phyloP scores from a whole-genome alignment of 2,888 invertebrate genomes.

The Acleris emargana region DNA sequence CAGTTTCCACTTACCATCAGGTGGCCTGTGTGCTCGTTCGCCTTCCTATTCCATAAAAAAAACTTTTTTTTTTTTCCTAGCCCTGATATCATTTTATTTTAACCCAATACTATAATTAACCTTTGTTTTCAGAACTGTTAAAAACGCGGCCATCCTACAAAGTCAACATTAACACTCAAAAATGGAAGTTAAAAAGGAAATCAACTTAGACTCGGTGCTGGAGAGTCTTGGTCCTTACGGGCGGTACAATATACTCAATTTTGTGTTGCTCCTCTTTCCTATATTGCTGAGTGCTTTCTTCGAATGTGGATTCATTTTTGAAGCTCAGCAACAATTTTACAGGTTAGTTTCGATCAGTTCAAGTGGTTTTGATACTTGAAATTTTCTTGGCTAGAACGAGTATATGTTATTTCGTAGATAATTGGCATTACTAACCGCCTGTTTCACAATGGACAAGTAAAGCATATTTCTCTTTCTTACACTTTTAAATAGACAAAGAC shows the following conservation, averaged over 20 bases:
- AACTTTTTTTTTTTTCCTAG: no score
- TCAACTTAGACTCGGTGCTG: conserved; percentile 75
- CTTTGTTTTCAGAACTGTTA: no score
- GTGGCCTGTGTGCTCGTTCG: no score
- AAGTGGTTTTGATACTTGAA: conserved; percentile 12
- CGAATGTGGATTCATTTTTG: conserved; percentile 77
- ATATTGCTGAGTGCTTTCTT: conserved; percentile 73
- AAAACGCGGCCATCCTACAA: no score
- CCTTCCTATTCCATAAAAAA: no score
- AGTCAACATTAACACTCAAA: background rate
- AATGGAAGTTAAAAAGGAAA: conserved; percentile 68
- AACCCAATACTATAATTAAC: no score
- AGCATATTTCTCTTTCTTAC: no score
- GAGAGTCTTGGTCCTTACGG: conserved; percentile 77
- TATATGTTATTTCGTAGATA: background rate
- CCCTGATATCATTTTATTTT: no score
- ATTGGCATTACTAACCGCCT: no score
- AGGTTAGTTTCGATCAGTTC: conserved; percentile 54
- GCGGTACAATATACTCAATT: conserved; percentile 74
- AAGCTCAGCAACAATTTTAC: conserved; percentile 69
- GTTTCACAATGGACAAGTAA: no score
- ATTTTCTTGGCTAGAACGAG: background rate
- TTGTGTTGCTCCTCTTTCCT: conserved; percentile 70
- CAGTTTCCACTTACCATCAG: no score
- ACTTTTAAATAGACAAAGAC: no score